Base-by-base conservation (phyloP, 2,888 invertebrate species). In the Eristalinus aeneus region DNA sequence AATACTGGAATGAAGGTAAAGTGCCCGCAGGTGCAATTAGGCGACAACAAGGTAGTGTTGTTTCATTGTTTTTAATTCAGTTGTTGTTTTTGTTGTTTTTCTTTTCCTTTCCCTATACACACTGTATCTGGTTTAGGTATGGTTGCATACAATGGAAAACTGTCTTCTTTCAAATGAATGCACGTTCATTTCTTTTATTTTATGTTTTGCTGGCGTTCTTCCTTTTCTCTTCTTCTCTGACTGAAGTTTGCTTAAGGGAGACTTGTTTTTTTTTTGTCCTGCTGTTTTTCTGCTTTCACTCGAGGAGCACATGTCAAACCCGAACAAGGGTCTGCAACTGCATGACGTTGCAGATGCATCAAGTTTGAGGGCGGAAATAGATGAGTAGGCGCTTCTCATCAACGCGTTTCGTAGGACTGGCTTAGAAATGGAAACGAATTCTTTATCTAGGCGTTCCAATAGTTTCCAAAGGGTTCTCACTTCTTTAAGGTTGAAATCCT, bases 1-100 rank as follows among this genome's bases (percentile, higher is more conserved):
- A 80, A 64, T 74, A 34, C 34, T 74, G 69, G 64, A 74, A 80
- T 69, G 80, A 80, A 80, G 80, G 80, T 74, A 80, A 80, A 74
- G 80, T 74, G 74, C 80, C 80, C 74, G 69, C 68, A 80, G 80
- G 80, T 80, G 74, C 80, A 80, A 80, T 80, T 74, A 80, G 69
- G 39, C 64, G 63, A 73, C 69, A 74, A 74, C 69, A 80, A 74
- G 68, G 73, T 68, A 67, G 22, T 64, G 68, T 63, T 74, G 56
- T 32, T 74, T 56, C 63, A 77, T 63, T 63, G 63, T 63, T 69
- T 77, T 77, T 69, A 69, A 69, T 63, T 69, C 36, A 63, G 63
- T 56, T 68, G 27, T 39, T 76, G 64, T 73, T 73, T 63, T 73
- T 46, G 16, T n/a, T 46, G 27, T 27, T 27, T 27, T 27, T 27